Percentiles rank a stretch among this genome's conserved stretches.
These are phyloP conservation scores for Drosophila acutilabella DNA, from an alignment of 2,888 invertebrate species.

Conservation along the genomic window DNA sequence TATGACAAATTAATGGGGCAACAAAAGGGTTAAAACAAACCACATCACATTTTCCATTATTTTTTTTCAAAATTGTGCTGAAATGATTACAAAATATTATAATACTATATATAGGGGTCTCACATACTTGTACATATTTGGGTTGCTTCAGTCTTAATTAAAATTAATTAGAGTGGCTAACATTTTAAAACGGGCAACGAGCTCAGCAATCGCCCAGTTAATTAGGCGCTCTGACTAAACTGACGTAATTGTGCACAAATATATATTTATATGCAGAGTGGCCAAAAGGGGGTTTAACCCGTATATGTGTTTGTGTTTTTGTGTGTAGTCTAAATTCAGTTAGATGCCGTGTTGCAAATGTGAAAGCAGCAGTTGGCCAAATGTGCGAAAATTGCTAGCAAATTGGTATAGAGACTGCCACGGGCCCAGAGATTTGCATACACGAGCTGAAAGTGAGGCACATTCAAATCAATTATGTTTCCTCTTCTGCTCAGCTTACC, in stretches of 20 bases:
- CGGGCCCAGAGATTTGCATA: constrained; percentile 60
- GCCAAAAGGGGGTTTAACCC: background rate
- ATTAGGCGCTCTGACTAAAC: constrained; percentile 59
- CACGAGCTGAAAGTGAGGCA: constrained; percentile 48
- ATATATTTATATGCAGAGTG: background rate
- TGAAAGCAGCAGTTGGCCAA: constrained; percentile 75
- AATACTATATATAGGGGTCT: constrained; percentile 5
- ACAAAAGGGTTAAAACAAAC: background rate
- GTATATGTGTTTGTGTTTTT: too few species aligned
- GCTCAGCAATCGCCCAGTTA: constrained; percentile 61
- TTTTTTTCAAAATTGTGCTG: constrained; percentile 18
- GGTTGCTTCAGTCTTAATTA: constrained; percentile 56
- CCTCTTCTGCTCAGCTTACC: background rate
- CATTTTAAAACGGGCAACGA: constrained; percentile 46
- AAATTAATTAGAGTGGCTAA: constrained; percentile 65
- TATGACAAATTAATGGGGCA: background rate
- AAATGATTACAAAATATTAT: constrained; percentile 43
- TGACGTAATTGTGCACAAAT: constrained; percentile 62
- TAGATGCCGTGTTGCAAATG: constrained; percentile 54
- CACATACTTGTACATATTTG: constrained; percentile 17
- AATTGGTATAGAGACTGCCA: constrained; percentile 54
- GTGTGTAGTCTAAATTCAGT: constrained; percentile 27
- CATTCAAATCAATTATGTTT: constrained; percentile 55
- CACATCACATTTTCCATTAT: background rate
- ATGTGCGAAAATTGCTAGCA: constrained; percentile 71